Base-by-base conservation (phyloP, 2,888 invertebrate species). In the Tenthredo notha region DNA sequence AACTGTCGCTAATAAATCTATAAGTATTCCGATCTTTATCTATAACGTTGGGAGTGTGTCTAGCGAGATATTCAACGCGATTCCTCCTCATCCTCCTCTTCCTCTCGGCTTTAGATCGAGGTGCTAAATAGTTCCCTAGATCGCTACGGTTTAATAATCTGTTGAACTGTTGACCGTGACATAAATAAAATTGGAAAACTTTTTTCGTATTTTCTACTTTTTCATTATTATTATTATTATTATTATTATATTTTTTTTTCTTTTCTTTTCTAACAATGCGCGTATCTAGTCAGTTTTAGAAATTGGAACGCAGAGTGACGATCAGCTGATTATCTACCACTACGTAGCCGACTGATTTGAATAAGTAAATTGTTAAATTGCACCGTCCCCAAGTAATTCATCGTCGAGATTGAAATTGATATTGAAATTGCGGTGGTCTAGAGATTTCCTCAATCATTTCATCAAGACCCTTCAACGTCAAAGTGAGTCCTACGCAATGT, bases 371-470 rank as follows among this genome's bases (percentile, higher is more conserved):
- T 67, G 78, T 21, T 77, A 65, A 43, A 47, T 61, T 58, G 80
- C 61, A 61, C 21, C 61, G 80, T 65, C 78, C 84, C 78, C 21
- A 47, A 78, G 33, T 65, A 50, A 84, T 84, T 80, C 58, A 61
- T 61, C 77, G 47, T 61, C 33, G 40, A 61, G 80, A 61, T 80
- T 80, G 47, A 47, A 84, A 67, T 47, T 78, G 86, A 87, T 87
- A 89, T 80, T 80, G 61, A 80, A 87, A 86, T 88, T 88, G 88
- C 88, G 89, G 89, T 88, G 87, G 85, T 83, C 85, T 85, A 87
- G 86, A 90, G 89, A 90, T 90, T 91, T 91, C 91, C 91, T 91
- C 91, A 90, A 91, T 91, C 91, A 89, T 91, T 89, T 88, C 90
- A 91, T 91, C 90, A 90, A 87, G 78, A 58, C 33, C 61, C 84